Conservation (phyloP, 2,113 vertebrate species). For the Parotia lawesii region DNA sequence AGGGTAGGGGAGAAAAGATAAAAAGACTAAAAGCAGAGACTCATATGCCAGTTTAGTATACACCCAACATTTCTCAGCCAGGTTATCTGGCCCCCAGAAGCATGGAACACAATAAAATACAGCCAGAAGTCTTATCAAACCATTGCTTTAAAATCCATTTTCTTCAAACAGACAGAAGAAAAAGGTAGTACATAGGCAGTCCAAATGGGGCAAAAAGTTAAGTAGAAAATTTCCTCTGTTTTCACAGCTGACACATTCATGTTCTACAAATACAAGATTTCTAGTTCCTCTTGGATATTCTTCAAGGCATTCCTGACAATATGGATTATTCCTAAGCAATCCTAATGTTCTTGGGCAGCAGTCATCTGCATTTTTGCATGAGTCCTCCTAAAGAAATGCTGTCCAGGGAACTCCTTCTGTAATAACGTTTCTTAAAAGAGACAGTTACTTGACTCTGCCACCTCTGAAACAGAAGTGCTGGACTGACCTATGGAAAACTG, state of each 20-base stretch:
- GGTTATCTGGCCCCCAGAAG: background rate
- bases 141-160: background rate
- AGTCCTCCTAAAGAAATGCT: background rate
- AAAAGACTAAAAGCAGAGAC: background rate
- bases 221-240: background rate
- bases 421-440: background rate
- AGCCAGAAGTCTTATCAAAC: background rate
- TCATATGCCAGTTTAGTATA: background rate
- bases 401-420: background rate
- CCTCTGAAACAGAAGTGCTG: background rate
- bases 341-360: background rate
- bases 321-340: background rate
- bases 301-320: constrained; percentile 12
- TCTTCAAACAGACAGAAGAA: background rate
- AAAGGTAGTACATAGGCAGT: background rate
- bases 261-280: background rate
- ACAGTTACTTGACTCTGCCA: background rate
- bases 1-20: background rate
- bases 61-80: background rate
- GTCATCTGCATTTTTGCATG: background rate
- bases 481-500: background rate
- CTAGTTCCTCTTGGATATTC: background rate
- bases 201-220: background rate
- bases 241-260: constrained; percentile 8
- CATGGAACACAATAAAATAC: background rate